A percentile compares a stretch with the other conserved stretches of the same genome.
phyloP scores from a whole-genome alignment of 2,113 vertebrate genomes.

The Sinosuthora webbiana region DNA sequence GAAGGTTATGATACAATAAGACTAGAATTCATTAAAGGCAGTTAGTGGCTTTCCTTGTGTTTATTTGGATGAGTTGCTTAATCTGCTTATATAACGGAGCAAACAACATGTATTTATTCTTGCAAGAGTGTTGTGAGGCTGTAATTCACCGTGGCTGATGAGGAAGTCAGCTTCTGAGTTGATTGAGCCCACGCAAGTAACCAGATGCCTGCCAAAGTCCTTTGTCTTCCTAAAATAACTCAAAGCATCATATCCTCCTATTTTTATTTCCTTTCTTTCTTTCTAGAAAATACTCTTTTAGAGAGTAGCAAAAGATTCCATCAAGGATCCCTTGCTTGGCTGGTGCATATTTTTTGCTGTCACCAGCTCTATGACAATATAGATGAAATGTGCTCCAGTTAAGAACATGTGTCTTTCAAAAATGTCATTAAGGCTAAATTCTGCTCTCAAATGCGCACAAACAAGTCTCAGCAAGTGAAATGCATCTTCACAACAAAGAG shows the following conservation, averaged over 20 bases:
- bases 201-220: slow-evolving; percentile 27
- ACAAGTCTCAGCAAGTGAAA: background rate
- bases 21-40: background rate
- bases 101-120: background rate
- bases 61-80: background rate
- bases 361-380: background rate
- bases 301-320: background rate
- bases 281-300: background rate
- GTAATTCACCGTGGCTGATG: background rate
- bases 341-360: background rate
- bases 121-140: background rate
- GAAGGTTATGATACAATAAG: background rate
- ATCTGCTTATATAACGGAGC: background rate
- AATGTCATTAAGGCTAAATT: background rate
- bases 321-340: background rate
- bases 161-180: slow-evolving; percentile 23
- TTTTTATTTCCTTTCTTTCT: slow-evolving; percentile 27
- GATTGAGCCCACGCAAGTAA: background rate
- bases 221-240: slow-evolving; percentile 51
- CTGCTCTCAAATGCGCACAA: background rate
- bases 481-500: background rate
- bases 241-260: slow-evolving; percentile 31
- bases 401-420: background rate
- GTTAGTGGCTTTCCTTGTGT: background rate
- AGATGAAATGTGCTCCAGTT: background rate